Conservation (phyloP, 2,113 vertebrate species). For the Tenrec ecaudatus region DNA sequence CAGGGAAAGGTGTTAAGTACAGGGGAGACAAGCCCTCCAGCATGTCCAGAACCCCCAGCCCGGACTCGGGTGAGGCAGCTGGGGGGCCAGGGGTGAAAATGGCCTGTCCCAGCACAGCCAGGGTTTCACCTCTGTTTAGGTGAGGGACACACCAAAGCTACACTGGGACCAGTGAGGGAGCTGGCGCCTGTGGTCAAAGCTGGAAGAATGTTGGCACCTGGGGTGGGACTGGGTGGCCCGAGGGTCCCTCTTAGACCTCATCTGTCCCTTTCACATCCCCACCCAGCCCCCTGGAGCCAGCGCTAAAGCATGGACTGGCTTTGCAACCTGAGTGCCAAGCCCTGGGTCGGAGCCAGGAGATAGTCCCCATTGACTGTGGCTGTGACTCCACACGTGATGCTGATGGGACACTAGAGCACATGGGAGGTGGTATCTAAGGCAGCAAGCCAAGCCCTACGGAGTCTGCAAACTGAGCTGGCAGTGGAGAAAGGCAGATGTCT, state of each 20-base stretch:
- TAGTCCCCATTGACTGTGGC: background rate
- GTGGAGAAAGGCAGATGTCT: background rate
- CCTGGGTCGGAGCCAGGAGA: background rate
- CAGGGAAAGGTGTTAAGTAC: background rate
- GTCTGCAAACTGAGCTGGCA: background rate
- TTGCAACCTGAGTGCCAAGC: slow-evolving; percentile 27
- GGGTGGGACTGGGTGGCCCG: background rate
- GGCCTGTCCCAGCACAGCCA: background rate
- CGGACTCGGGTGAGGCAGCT: background rate
- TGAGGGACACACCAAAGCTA: background rate
- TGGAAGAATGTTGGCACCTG: background rate
- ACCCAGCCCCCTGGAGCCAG: background rate
- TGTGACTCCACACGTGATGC: background rate
- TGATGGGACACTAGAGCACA: background rate
- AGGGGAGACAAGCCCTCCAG: background rate
- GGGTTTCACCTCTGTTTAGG: accelerated
- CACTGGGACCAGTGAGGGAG: background rate
- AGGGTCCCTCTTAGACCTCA: background rate
- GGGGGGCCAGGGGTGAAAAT: background rate
- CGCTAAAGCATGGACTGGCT: background rate
- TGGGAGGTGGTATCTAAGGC: slow-evolving; percentile 42
- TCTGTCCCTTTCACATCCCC: background rate
- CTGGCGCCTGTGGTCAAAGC: background rate
- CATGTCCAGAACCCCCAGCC: background rate
- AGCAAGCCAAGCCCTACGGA: background rate